A percentile compares a stretch with the other conserved stretches of the same genome.
These are phyloP conservation scores for Lipotes vexillifer DNA, from an alignment of 2,113 vertebrate genomes.

Conservation along the genomic window DNA sequence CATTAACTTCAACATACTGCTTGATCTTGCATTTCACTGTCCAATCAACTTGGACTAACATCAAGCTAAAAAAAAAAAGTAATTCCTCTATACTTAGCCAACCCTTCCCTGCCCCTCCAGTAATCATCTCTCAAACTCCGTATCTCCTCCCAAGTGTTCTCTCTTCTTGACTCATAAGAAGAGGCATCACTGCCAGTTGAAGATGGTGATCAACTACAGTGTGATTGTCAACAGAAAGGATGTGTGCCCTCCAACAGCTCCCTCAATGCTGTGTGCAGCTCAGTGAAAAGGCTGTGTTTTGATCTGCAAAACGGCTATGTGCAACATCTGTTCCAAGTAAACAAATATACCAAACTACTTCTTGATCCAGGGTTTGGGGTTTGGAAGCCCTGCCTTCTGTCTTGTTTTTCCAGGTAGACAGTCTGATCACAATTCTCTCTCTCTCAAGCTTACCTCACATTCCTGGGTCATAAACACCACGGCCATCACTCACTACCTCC, in stretches of 20 bases:
- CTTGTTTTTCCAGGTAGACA: background rate
- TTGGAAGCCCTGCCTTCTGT: background rate
- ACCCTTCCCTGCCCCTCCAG: background rate
- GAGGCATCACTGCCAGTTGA: background rate
- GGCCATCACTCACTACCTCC: background rate
- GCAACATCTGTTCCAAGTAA: conserved; percentile 38
- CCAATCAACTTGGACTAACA: background rate
- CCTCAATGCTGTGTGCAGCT: background rate
- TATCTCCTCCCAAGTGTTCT: background rate
- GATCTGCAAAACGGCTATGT: conserved; percentile 57
- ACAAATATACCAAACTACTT: conserved; percentile 12
- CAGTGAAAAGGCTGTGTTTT: conserved; percentile 12
- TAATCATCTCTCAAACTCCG: background rate
- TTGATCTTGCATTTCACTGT: conserved; percentile 9
- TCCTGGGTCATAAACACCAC: background rate
- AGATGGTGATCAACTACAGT: background rate
- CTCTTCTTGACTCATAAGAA: background rate
- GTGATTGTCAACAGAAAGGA: background rate
- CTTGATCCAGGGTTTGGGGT: background rate
- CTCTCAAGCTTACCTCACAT: background rate
- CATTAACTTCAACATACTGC: background rate
- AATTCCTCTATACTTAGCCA: background rate
- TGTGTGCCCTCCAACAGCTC: background rate
- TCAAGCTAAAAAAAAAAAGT: background rate
- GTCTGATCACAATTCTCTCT: background rate